A percentile compares a stretch with the other conserved stretches of the same genome.
Evolutionary conservation across 2,888 invertebrate genomes (phyloP).

Genomic region (Leistus spinibarbis): DNA sequence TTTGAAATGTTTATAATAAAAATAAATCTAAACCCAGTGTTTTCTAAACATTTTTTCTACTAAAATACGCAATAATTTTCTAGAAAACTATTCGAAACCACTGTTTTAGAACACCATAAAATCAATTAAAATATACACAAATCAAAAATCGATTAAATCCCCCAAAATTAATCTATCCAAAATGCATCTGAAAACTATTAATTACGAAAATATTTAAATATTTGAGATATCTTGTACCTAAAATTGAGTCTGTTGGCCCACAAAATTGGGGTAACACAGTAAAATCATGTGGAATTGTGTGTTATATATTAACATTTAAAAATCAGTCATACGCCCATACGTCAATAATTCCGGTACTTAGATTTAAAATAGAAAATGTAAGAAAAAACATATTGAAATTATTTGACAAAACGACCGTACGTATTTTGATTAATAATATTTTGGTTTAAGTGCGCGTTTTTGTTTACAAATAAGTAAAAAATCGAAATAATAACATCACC

Average conservation of each 20-base stretch:
- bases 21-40: background rate
- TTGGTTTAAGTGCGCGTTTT: slow-evolving; percentile 23
- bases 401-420: background rate
- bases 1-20: background rate
- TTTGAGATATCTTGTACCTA: background rate
- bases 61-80: background rate
- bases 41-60: background rate
- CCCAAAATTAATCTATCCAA: background rate
- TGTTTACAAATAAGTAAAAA: background rate
- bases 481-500: slow-evolving; percentile 28
- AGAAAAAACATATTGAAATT: background rate
- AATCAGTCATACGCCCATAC: slow-evolving; percentile 29
- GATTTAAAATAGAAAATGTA: background rate
- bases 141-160: background rate
- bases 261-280: too few species aligned
- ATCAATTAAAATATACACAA: background rate
- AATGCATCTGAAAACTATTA: background rate
- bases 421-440: background rate
- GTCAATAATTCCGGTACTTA: background rate
- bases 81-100: background rate
- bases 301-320: slow-evolving; percentile 33
- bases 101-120: background rate
- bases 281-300: too few species aligned
- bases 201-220: background rate
- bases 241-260: background rate